These are phyloP conservation scores for Hemaris fuciformis DNA, from an alignment of 2,888 invertebrate species.

Conservation along the genomic window DNA sequence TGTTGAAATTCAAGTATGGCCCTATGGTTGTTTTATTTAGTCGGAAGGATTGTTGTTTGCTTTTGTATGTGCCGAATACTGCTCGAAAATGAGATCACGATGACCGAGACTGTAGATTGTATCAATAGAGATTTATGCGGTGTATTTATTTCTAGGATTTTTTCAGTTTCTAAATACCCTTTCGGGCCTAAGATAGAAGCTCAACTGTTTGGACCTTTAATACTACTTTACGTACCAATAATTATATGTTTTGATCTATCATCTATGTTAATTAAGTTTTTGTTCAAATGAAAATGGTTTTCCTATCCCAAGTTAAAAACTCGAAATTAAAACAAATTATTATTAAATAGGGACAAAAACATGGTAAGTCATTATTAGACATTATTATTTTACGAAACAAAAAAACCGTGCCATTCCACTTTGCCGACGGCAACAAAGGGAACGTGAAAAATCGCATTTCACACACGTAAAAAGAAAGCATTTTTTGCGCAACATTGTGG, in stretches of 20 bases:
- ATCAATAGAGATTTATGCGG: background rate
- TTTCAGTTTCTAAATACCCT: background rate
- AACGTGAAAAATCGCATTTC: constrained; percentile 66
- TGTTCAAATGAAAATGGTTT: no score
- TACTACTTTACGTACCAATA: no score
- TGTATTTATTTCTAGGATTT: background rate
- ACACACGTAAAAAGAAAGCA: constrained; percentile 54
- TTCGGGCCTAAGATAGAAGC: background rate
- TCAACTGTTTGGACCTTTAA: background rate
- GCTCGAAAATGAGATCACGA: background rate
- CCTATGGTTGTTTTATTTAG: constrained; percentile 58
- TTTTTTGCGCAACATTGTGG: constrained; percentile 66
- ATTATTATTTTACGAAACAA: constrained; percentile 10
- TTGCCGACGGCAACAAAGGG: constrained; percentile 60
- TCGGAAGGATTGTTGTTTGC: constrained; percentile 47
- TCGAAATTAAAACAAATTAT: background rate
- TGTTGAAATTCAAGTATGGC: constrained; percentile 65
- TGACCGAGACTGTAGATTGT: background rate
- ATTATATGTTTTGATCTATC: no score
- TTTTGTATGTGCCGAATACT: constrained; percentile 49
- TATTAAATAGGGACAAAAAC: background rate
- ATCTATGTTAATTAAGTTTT: no score
- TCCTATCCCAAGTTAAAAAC: background rate
- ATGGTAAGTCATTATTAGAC: background rate
- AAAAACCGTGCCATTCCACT: constrained; percentile 40